A percentile compares a stretch with the other conserved stretches of the same genome.
Conservation (phyloP, 2,888 invertebrate species). For the Lypha dubia region DNA sequence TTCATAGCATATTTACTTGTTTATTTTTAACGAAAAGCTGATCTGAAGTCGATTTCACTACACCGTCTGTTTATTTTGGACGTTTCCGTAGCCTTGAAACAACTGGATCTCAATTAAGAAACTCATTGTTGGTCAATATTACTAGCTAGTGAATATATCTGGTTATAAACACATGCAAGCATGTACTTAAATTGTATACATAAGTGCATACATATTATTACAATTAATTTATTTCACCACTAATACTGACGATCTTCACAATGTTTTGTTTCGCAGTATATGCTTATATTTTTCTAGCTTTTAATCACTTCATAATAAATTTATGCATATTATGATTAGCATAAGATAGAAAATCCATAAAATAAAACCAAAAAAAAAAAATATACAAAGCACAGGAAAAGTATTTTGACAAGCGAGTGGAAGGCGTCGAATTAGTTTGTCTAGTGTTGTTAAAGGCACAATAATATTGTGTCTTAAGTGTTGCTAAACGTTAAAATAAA, state of each 20-base stretch:
- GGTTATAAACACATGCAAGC: no score
- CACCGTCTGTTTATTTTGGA: no score
- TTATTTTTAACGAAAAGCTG: no score
- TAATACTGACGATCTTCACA: no score
- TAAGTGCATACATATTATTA: background rate
- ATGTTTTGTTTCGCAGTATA: background rate
- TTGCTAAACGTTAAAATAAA: conserved; percentile 50
- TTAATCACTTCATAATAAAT: background rate
- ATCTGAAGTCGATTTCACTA: no score
- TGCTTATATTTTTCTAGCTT: background rate
- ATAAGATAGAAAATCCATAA: conserved; percentile 21
- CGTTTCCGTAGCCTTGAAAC: no score
- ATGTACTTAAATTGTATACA: no score
- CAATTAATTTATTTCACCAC: background rate
- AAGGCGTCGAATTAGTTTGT: conserved; percentile 53
- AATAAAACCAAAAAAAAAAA: conserved; percentile 25
- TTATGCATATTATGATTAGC: background rate
- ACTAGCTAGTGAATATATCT: no score
- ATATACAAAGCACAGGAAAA: conserved; percentile 62
- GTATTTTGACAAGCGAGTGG: conserved; percentile 55
- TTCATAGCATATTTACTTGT: no score
- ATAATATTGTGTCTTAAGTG: no score
- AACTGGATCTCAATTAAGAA: background rate
- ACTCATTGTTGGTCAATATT: background rate
- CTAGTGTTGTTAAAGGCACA: conserved; percentile 62